phyloP scores from a whole-genome alignment of 1,140 invertebrate species.

The Maconellicoccus hirsutus region DNA sequence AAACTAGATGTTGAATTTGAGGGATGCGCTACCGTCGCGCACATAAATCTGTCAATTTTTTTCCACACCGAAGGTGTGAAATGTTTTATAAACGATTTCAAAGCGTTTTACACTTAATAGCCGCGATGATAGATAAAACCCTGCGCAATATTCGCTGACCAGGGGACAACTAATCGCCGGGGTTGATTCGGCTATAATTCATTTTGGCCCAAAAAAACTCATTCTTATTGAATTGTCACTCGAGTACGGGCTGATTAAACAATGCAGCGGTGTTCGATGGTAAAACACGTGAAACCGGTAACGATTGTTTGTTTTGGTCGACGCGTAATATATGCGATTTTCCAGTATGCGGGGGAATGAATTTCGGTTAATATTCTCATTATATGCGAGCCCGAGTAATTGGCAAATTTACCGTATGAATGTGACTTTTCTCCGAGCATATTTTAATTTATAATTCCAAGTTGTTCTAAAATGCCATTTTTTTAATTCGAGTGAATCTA shows the following conservation, averaged over 20 bases:
- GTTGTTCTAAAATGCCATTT: too few species aligned
- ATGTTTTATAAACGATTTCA: constrained; percentile 1
- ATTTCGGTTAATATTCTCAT: too few species aligned
- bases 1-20: constrained; percentile 9
- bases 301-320: background rate
- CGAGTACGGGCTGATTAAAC: background rate
- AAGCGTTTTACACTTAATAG: background rate
- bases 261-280: background rate
- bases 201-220: background rate
- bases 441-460: too few species aligned
- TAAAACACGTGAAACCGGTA: background rate
- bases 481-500: too few species aligned
- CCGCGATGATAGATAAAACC: constrained; percentile 15
- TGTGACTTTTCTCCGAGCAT: too few species aligned
- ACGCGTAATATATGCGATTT: too few species aligned
- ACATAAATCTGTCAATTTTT: constrained; percentile 22
- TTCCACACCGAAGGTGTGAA: background rate
- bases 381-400: too few species aligned
- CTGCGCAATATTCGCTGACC: constrained; percentile 3
- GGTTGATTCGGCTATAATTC: constrained; percentile 11
- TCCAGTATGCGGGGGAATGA: too few species aligned
- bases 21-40: background rate
- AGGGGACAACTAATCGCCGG: background rate
- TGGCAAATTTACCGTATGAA: too few species aligned
- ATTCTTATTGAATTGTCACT: background rate